A percentile compares a stretch with the other conserved stretches of the same genome.
phyloP scores from a whole-genome alignment of 1,140 invertebrate genomes.

The Drosophila eugracilis region DNA sequence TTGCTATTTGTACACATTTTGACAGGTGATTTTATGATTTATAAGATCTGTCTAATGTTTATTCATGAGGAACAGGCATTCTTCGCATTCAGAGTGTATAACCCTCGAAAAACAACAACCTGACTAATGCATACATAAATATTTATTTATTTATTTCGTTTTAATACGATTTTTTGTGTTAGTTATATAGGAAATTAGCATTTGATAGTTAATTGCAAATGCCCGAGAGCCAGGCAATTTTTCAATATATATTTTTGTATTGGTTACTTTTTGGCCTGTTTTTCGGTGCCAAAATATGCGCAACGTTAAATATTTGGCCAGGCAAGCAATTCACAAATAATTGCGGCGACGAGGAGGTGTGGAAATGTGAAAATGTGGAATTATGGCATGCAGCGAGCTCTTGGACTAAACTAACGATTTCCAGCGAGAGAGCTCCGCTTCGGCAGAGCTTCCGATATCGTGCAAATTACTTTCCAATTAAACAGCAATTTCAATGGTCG shows the following conservation, averaged over 20 bases:
- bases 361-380: conserved; percentile 20
- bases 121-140: conserved; percentile 34
- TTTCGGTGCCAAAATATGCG: conserved; percentile 45
- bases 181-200: conserved; percentile 54
- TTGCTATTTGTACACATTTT: conserved; percentile 29
- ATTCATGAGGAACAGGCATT: conserved; percentile 29
- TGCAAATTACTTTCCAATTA: conserved; percentile 62
- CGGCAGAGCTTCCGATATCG: conserved; percentile 29
- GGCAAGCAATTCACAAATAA: conserved; percentile 3
- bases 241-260: conserved; percentile 6
- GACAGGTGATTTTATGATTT: conserved; percentile 52
- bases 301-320: conserved; percentile 52
- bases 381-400: conserved; percentile 39
- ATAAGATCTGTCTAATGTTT: conserved; percentile 36
- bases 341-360: not conserved
- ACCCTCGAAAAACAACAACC: conserved; percentile 49
- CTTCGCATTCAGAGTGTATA: conserved; percentile 21
- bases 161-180: conserved; percentile 19
- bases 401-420: conserved; percentile 24
- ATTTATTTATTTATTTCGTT: conserved; percentile 45
- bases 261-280: conserved; percentile 4
- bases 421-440: conserved; percentile 1
- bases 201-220: conserved; percentile 55
- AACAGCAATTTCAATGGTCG: conserved; percentile 48
- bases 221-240: conserved; percentile 12